phyloP scores from a whole-genome alignment of 35 echinoderm and acorn worm genomes.

The Diadema setosum region DNA sequence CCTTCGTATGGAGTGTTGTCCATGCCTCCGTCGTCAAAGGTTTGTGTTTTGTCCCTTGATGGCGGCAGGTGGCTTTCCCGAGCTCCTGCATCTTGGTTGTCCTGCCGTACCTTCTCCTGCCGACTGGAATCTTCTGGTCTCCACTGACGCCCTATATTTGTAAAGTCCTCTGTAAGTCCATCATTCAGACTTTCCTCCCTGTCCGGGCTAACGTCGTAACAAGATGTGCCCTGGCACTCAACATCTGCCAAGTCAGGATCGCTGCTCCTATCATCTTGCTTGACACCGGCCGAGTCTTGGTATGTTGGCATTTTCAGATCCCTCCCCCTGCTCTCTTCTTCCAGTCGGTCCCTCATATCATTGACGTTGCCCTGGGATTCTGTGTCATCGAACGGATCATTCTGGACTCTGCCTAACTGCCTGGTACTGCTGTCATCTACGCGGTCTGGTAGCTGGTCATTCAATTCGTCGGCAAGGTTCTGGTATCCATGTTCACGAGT shows the following conservation, averaged over 20 bases:
- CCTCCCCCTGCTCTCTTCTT: not conserved
- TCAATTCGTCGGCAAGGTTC: not conserved
- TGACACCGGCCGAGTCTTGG: not conserved
- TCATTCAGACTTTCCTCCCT: not conserved
- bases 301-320: not conserved
- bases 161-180: too few relatives aligned
- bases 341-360: not conserved
- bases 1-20: too few relatives aligned
- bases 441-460: not conserved
- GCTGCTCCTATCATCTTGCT: not conserved
- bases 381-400: not conserved
- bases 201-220: not conserved
- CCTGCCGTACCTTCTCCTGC: too few relatives aligned
- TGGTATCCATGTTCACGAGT: not conserved
- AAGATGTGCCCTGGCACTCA: not conserved
- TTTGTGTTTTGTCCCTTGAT: too few relatives aligned
- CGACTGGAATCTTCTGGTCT: too few relatives aligned
- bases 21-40: too few relatives aligned
- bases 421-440: not conserved
- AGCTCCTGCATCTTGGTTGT: too few relatives aligned
- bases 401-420: not conserved
- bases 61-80: too few relatives aligned
- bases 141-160: too few relatives aligned
- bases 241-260: not conserved
- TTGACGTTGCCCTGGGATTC: not conserved